Base-by-base conservation (phyloP, 37 sponge, comb jelly and placozoan species). In the Bolinopsis microptera region DNA sequence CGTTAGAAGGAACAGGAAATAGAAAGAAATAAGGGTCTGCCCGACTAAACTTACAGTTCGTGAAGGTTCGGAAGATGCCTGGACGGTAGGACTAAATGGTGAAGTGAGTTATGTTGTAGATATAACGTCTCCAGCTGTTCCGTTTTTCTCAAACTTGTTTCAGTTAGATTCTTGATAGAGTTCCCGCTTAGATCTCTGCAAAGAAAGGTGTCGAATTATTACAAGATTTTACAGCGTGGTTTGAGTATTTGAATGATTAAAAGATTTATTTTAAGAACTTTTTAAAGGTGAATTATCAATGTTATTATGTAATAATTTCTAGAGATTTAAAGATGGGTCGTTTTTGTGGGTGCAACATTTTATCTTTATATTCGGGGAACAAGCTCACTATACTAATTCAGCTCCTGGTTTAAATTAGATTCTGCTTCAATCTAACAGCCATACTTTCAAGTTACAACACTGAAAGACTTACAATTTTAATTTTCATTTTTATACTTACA, bases 41-140 rank as follows among this genome's bases (percentile, higher is more conserved):
- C n/a, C n/a, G n/a, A n/a, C n/a, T n/a, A n/a, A 28, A 70, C 74
- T 70, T 26, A 70, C 74, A 70, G 74, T 22, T 70, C 74, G 74
- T 70, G 30, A 26, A 70, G 74, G 30, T 22, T 28, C 26, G 3
- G 28, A 9, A 70, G 25, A 18, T 9, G 16, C 2, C 26, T 22
- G 25, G 21, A n/a, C 24, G 74, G 30, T 3, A 26, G 74, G 5
- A 5, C 3, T 2, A 70, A 22, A n/a, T 70, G 16, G 25, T n/a
- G 1, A 24, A 70, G 5, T 5, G 28, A 26, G 74, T 70, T 70
- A 5, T 70, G 74, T 28, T 22, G 25, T 26, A 70, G 74, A n/a
- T 70, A 70, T n/a, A 70, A 26, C 1, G 74, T 70, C 74, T 70
- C 28, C 26, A 70, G 74, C 28, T 22, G 74, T 3, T 22, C 30